A percentile compares a stretch with the other conserved stretches of the same genome.
Conservation (phyloP, 1,140 invertebrate genomes). For the Ceratosolen fusciceps region DNA sequence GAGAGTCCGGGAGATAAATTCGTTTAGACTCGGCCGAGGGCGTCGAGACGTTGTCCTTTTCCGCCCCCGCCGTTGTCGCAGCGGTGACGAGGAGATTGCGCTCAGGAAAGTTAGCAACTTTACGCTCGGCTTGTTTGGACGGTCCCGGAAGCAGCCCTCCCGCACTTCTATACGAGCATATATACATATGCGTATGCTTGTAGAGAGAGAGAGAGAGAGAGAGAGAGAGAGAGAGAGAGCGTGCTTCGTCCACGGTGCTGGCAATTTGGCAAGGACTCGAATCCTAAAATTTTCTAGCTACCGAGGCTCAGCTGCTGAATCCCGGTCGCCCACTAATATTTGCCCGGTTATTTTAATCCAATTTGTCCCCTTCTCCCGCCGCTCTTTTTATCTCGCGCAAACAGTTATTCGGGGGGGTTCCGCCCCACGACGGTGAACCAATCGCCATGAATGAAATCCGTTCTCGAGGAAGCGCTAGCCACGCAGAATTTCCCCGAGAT, state of each 20-base stretch:
- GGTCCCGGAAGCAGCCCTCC: slow-evolving; percentile 62
- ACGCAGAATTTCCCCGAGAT: slow-evolving; percentile 14
- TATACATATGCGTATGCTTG: not conserved
- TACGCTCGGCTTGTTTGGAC: slow-evolving; percentile 66
- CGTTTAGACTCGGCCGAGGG: slow-evolving; percentile 58
- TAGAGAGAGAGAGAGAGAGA: too few relatives aligned
- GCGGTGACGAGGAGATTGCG: slow-evolving; percentile 61
- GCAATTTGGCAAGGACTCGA: slow-evolving; percentile 64
- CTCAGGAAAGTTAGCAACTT: slow-evolving; percentile 67
- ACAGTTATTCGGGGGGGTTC: not conserved
- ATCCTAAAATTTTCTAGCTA: slow-evolving; percentile 12
- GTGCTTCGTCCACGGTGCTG: slow-evolving; percentile 50
- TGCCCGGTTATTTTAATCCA: slow-evolving; percentile 40
- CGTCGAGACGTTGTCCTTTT: slow-evolving; percentile 56
- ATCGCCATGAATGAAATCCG: slow-evolving; percentile 8
- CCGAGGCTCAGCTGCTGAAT: not conserved
- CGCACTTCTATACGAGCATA: slow-evolving; percentile 36
- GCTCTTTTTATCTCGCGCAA: slow-evolving; percentile 16
- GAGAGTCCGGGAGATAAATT: slow-evolving; percentile 55
- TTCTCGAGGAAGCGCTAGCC: not conserved
- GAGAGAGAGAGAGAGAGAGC: too few relatives aligned
- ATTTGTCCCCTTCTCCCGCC: not conserved
- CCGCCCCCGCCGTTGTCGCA: slow-evolving; percentile 55
- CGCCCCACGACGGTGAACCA: not conserved
- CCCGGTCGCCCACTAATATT: not conserved